Evolutionary conservation across 2,113 vertebrate genomes (phyloP).

Genomic region (Xenus cinereus): DNA sequence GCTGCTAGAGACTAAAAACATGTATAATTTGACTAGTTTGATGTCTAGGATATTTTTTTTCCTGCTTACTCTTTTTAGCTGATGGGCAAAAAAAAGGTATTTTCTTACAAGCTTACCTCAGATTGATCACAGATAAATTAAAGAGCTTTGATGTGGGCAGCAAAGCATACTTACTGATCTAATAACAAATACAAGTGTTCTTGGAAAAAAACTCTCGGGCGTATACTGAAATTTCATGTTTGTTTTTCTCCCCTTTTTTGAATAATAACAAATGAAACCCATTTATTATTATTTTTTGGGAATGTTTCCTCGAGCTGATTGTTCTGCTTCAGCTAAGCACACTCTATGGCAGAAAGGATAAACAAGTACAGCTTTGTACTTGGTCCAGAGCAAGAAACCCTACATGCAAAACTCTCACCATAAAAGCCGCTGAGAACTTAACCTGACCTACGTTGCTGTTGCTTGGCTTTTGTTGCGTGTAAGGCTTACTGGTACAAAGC

Average conservation of each 20-base stretch:
- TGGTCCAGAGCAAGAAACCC: neutral
- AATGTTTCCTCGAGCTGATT: constrained; percentile 64
- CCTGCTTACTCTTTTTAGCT: constrained; percentile 25
- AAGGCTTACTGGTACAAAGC: neutral
- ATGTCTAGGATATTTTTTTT: neutral
- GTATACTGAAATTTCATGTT: constrained; percentile 45
- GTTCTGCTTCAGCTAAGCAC: constrained; percentile 24
- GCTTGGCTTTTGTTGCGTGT: constrained; percentile 10
- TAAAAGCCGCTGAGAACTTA: neutral
- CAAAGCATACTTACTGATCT: constrained; percentile 52
- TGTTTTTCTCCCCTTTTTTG: constrained; percentile 68
- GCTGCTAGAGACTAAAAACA: neutral
- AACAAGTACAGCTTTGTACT: constrained; percentile 68
- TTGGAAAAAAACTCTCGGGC: constrained; percentile 60
- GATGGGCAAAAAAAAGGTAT: constrained; percentile 3
- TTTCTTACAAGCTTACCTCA: constrained; percentile 36
- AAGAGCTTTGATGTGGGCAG: constrained; percentile 69
- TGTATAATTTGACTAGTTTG: neutral
- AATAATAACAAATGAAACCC: constrained; percentile 37
- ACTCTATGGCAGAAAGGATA: constrained; percentile 28
- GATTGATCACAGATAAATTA: constrained; percentile 65
- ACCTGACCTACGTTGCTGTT: neutral
- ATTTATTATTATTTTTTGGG: constrained; percentile 18
- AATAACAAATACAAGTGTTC: constrained; percentile 65
- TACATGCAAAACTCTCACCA: neutral